phyloP scores from a whole-genome alignment of 2,797 vertebrate genomes.

The Cercopithecus diana region DNA sequence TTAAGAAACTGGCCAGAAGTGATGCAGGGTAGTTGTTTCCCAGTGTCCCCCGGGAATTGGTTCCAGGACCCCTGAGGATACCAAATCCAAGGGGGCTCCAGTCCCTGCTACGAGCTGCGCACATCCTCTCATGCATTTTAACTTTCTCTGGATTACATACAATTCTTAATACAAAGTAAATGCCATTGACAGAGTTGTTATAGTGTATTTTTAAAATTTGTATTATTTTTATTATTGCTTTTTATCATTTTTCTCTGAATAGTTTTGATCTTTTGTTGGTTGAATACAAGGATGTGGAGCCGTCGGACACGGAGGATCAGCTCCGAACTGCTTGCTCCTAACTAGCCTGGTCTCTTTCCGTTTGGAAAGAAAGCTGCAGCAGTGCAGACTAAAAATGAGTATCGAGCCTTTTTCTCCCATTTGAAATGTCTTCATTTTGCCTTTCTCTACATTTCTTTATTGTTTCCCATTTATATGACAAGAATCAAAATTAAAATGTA shows the following conservation, averaged over 20 bases:
- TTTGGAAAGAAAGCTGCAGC: background rate
- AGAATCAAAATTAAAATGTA: background rate
- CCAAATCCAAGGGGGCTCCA: too few species aligned
- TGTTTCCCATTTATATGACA: background rate
- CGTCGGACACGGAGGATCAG: fast-evolving
- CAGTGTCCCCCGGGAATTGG: background rate
- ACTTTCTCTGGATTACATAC: background rate
- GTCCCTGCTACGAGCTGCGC: fast-evolving
- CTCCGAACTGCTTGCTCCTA: background rate
- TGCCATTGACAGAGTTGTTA: background rate
- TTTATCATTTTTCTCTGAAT: background rate
- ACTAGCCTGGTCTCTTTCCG: background rate
- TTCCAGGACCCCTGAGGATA: background rate
- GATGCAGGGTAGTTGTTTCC: background rate
- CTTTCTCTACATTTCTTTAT: background rate
- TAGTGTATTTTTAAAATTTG: too few species aligned
- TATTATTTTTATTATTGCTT: background rate
- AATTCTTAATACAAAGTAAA: too few species aligned
- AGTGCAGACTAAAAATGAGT: background rate
- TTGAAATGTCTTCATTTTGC: background rate
- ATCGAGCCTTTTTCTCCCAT: background rate
- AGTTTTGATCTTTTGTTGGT: background rate
- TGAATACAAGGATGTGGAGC: too few species aligned
- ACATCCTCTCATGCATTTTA: fast-evolving
- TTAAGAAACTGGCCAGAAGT: background rate